Base-by-base conservation (phyloP, 2,113 vertebrate genomes). In the Sander lucioperca region DNA sequence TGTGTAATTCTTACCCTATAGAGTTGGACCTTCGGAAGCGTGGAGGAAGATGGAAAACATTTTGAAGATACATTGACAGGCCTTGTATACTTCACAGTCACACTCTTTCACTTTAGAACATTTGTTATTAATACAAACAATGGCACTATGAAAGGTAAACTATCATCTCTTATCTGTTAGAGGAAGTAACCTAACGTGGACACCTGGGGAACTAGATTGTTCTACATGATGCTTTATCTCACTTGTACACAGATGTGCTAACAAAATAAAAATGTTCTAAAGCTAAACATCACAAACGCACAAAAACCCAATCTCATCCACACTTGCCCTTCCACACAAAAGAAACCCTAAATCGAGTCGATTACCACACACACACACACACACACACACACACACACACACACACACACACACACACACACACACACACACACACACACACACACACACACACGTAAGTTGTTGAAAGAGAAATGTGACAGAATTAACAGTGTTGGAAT, bases 11-110 rank as follows among this genome's bases (percentile, higher is more conserved):
- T 99, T 99, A 99, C 98, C 97, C 89, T 82, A 99, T 96, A 15
- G 98, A 98, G 92, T 97, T 96, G 1, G 97, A 97, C 89, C 98
- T 99, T 70, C 78, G 85, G 94, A 91, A 93, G 96, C 95, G 91
- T 74, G 92, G 75, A 79, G 88, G 89, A 89, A 94, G 83, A 96
- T 75, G 70, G 87, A 85, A 79, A 87, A 88, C 43, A 89, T 84
- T 70, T 53, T n/a, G n/a, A 75, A 48, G 58, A 79, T 19, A 57
- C 25, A 54, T 47, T 23, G 27, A 80, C 71, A 56, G 33, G 23
- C 5, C 6, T 67, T 6, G 15, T 8, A 10, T 59, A 33, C 23
- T 13, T 59, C 5, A n/a, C 39, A 58, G 36, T 61, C 25, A 61
- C 51, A 71, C n/a, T 50, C 15, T 30, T 33, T 48, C 48, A 56